Evolutionary conservation across 2,888 invertebrate species (phyloP), one percentile per base, ranked within the genome.

Genomic region (Tenthredo notha): DNA sequence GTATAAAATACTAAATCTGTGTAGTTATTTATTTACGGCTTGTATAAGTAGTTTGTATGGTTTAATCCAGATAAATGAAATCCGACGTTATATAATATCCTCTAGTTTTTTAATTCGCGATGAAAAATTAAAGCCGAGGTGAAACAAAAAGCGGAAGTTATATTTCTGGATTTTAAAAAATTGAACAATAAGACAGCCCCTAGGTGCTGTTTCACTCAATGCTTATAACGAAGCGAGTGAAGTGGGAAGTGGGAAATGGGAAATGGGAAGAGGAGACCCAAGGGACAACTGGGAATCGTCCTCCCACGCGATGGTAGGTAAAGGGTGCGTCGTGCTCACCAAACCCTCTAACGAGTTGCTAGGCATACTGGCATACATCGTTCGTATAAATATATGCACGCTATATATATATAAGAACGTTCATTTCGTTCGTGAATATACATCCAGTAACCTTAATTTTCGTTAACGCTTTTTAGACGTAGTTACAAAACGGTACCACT

Each of bases 41-140:
- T 5, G 25, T n/a, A 21, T 25, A 74, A n/a, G 21, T 25, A 74
- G 40, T 47, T 74, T 10, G n/a, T n/a, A 77, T 77, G 77, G 29
- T 77, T 77, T 77, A 77, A 77, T 77, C 54, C 50, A 77, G 77
- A 77, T 77, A 33, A 77, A 77, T 77, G 77, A 33, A 9, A 3
- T 9, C 29, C n/a, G 0, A 54, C 77, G 54, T 33, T 50, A 33
- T 15, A 25, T 43, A 50, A 33, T 77, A 50, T 7, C 77, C 18
- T 33, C 15, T 12, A 33, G 29, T 33, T 33, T 33, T 18, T 15
- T 12, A 61, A 33, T 67, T 29, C 0, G 15, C 33, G 29, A 15
- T 67, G 33, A 18, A 6, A 67, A 67, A 33, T 67, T 33, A 33
- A 33, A 18, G 4, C 33, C 10, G 21, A 29, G 61, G 21, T 12